phyloP scores from a whole-genome alignment of 2,888 invertebrate species.

The Sturmia bella region DNA sequence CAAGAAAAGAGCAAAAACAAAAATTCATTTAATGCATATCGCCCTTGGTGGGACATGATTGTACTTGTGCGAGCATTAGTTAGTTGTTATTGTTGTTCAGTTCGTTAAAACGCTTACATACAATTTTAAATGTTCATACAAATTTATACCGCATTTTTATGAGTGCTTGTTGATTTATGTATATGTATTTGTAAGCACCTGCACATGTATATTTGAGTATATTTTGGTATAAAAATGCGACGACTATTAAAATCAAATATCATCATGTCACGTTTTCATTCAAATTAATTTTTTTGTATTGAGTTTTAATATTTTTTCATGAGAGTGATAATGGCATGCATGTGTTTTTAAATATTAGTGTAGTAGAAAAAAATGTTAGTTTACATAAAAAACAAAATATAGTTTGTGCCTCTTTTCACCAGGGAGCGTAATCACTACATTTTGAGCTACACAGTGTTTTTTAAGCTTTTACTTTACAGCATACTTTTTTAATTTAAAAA shows the following conservation, averaged over 20 bases:
- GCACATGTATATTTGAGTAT: background rate
- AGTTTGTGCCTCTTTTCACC: too few species aligned
- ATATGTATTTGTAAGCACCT: background rate
- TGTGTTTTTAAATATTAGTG: slow-evolving; percentile 24
- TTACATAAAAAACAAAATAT: too few species aligned
- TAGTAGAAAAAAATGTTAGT: background rate
- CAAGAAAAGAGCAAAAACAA: background rate
- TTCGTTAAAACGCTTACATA: too few species aligned
- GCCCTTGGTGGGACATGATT: too few species aligned
- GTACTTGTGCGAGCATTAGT: background rate
- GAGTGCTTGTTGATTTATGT: background rate
- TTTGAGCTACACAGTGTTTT: too few species aligned
- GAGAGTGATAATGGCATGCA: slow-evolving; percentile 7
- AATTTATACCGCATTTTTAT: too few species aligned
- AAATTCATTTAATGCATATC: too few species aligned
- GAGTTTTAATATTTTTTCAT: slow-evolving; percentile 1
- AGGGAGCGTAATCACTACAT: too few species aligned
- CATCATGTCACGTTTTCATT: slow-evolving; percentile 57
- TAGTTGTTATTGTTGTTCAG: background rate
- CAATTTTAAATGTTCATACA: too few species aligned
- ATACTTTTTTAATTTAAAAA: too few species aligned
- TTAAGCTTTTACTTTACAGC: too few species aligned
- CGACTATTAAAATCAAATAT: slow-evolving; percentile 23
- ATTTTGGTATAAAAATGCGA: background rate
- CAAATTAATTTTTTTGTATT: slow-evolving; percentile 41